phyloP scores from a whole-genome alignment of 2,888 invertebrate species.

The Adela reaumurella region DNA sequence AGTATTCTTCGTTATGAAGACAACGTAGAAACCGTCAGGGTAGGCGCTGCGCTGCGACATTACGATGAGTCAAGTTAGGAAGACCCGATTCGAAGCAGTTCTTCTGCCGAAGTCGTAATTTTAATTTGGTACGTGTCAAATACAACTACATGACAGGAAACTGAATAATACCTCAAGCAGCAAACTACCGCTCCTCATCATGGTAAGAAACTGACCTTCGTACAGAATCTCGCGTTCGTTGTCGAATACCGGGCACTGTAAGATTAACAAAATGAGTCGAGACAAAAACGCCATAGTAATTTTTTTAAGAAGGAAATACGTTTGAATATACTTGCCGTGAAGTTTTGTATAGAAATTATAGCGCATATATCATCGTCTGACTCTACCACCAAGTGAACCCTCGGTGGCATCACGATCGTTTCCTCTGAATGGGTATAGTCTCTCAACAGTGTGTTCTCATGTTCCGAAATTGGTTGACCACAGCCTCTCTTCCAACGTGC shows the following conservation, averaged over 20 bases:
- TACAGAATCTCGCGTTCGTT: conserved; percentile 18
- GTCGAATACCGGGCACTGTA: conserved; percentile 38
- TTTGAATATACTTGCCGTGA: conserved; percentile 19
- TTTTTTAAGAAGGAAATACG: too few species aligned
- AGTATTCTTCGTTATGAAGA: conserved; percentile 20
- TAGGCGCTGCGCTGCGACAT: conserved; percentile 23
- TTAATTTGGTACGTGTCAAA: too few species aligned
- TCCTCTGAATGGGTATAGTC: neutral
- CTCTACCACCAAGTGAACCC: conserved; percentile 29
- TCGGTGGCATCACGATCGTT: conserved; percentile 3
- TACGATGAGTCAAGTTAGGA: neutral
- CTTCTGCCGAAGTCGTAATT: too few species aligned
- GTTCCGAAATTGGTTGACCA: neutral
- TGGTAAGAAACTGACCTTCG: conserved; percentile 26
- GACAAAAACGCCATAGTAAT: too few species aligned
- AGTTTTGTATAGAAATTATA: conserved; percentile 31
- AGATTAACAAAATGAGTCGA: conserved; percentile 10
- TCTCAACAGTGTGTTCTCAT: neutral
- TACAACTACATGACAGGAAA: too few species aligned
- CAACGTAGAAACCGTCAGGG: conserved; percentile 35
- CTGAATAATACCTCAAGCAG: conserved; percentile 34
- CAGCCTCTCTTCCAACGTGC: neutral
- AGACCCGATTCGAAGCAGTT: too few species aligned
- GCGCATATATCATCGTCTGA: conserved; percentile 35
- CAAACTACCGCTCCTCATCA: conserved; percentile 32